Percentiles rank a stretch among this genome's conserved stretches.
These are phyloP conservation scores for Sphaeramia orbicularis DNA, from an alignment of 2,797 vertebrate genomes.

Conservation along the genomic window DNA sequence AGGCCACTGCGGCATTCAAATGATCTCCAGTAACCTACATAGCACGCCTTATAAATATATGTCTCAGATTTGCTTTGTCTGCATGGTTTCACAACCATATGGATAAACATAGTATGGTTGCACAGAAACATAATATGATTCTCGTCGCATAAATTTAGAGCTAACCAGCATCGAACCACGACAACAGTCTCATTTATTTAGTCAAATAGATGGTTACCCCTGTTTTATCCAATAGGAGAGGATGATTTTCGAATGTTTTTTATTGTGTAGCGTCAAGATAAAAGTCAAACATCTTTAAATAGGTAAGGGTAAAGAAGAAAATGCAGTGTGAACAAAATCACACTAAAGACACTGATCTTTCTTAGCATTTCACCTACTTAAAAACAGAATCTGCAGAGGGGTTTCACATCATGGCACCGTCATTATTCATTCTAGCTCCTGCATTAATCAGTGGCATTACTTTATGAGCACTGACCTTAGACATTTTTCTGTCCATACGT, in stretches of 20 bases:
- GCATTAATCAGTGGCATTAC: conserved; percentile 25
- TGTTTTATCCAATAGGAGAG: neutral
- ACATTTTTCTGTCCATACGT: conserved; percentile 5
- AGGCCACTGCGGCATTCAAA: conserved; percentile 59
- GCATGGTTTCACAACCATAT: conserved; percentile 50
- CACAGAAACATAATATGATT: neutral
- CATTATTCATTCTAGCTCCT: conserved; percentile 32
- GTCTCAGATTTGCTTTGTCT: conserved; percentile 59
- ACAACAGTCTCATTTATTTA: neutral
- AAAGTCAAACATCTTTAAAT: conserved; percentile 19
- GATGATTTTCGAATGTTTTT: neutral
- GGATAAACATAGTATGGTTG: neutral
- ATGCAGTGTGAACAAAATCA: conserved; percentile 4
- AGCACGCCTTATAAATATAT: conserved; percentile 46
- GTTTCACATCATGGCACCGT: conserved; percentile 16
- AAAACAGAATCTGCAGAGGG: conserved; percentile 27
- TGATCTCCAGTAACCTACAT: conserved; percentile 55
- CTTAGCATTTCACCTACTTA: conserved; percentile 25
- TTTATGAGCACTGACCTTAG: conserved; percentile 23
- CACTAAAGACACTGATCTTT: conserved; percentile 4
- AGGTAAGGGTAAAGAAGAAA: conserved; percentile 15
- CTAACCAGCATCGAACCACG: conserved; percentile 10
- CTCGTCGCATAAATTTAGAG: conserved; percentile 8
- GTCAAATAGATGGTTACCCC: neutral
- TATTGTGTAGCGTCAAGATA: conserved; percentile 18